Base-by-base conservation (phyloP, 2,113 vertebrate species). In the Datnioides undecimradiatus region DNA sequence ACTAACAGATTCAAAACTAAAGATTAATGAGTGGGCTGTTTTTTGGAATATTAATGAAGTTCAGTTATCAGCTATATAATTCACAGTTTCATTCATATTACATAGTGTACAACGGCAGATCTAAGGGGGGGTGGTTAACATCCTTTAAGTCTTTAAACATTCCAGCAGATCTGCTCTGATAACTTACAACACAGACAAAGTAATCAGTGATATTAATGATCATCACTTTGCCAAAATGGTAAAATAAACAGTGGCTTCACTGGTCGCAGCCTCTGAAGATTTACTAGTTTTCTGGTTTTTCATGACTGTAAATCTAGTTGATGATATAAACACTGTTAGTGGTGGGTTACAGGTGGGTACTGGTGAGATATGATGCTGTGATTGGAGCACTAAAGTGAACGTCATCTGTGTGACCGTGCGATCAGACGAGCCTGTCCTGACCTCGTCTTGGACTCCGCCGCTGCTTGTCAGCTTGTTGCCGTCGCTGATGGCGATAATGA, bases 401-500 rank as follows among this genome's bases (percentile, higher is more conserved):
- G 21, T 46, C 29, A n/a, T 60, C 11, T 40, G 23, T 10, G 8
- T 46, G 17, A 8, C 9, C 27, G 41, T 62, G 54, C 31, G 5
- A 31, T 43, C 25, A 64, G 33, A 36, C 41, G 8, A 29, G 31
- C 55, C n/a, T n/a, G n/a, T n/a, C n/a, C 96, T 95, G 93, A 98
- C 97, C 96, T 98, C 97, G 31, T 98, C 97, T 89, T 98, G 97
- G 90, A 98, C 96, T 38, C 96, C 96, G 76, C 95, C 91, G 57
- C 93, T 92, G 77, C 96, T 95, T 73, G 97, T 98, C 90, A 98
- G 91, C 91, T 97, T 97, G 94, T 95, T 97, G 88, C 97, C 97
- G 88, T 98, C 97, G 36, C 96, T 97, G 91, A 98, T 97, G 77
- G 97, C 95, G 51, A 98, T 96, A 60, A 98, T 97, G 93, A 98